A percentile compares a stretch with the other conserved stretches of the same genome.
Conservation (phyloP, 1,140 invertebrate species). For the Campodea augens region DNA sequence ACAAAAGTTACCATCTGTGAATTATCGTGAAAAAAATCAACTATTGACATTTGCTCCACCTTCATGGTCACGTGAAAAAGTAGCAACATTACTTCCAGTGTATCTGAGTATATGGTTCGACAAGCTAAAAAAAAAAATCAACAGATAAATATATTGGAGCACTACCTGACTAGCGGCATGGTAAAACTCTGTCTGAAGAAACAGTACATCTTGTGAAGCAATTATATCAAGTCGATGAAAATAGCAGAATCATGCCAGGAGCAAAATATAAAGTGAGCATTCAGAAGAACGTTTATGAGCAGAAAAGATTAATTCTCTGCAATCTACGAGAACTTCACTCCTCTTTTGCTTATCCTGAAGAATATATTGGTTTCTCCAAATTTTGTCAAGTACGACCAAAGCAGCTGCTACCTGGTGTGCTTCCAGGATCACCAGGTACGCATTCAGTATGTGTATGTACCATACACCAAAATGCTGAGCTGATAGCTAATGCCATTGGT, state of each 20-base stretch:
- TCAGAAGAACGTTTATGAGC: neutral
- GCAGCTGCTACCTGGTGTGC: too few species aligned
- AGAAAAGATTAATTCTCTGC: too few species aligned
- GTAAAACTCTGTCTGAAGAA: neutral
- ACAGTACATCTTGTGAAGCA: neutral
- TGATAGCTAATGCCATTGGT: too few species aligned
- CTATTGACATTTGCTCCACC: neutral
- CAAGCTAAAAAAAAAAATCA: neutral
- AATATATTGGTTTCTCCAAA: too few species aligned
- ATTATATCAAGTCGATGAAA: neutral
- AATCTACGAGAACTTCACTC: too few species aligned
- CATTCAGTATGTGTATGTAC: too few species aligned
- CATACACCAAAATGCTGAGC: too few species aligned
- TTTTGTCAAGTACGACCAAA: too few species aligned
- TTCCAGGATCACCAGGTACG: too few species aligned
- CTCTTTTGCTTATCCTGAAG: too few species aligned
- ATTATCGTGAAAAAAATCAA: neutral
- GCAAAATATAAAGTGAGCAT: neutral
- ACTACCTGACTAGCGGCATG: neutral
- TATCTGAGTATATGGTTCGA: neutral
- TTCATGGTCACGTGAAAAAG: neutral
- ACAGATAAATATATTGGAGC: neutral
- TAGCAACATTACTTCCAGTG: neutral
- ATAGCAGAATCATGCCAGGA: neutral
- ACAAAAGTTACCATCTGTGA: neutral